These are phyloP conservation scores for Ischnura elegans DNA, from an alignment of 2,888 invertebrate species.

Conservation along the genomic window DNA sequence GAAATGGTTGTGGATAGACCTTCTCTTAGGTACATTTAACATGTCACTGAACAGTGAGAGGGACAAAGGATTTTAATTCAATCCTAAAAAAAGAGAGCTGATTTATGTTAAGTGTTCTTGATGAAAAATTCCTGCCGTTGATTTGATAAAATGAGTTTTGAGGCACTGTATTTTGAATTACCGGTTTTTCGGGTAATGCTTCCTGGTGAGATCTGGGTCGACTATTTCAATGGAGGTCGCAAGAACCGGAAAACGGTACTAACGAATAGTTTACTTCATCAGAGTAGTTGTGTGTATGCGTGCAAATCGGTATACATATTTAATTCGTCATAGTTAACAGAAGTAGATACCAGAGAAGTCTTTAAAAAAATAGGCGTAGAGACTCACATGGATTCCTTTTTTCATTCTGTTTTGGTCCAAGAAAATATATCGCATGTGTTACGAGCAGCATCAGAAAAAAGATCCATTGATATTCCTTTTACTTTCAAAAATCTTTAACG, in stretches of 20 bases:
- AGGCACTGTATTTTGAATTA: slow-evolving; percentile 66
- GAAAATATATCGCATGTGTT: slow-evolving; percentile 49
- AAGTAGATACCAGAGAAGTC: slow-evolving; percentile 42
- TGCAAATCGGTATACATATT: slow-evolving; percentile 60
- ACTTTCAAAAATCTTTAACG: not conserved
- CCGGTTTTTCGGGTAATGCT: slow-evolving; percentile 60
- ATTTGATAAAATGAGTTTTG: slow-evolving; percentile 55
- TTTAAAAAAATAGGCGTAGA: slow-evolving; percentile 64
- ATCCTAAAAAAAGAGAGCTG: not conserved
- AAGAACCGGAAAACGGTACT: slow-evolving; percentile 62
- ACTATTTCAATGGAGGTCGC: slow-evolving; percentile 28
- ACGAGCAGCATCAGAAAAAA: slow-evolving; percentile 57
- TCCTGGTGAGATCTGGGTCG: slow-evolving; percentile 19
- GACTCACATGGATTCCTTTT: slow-evolving; percentile 37
- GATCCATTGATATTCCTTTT: not conserved
- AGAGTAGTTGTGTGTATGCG: slow-evolving; percentile 56
- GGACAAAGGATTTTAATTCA: not conserved
- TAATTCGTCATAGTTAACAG: slow-evolving; percentile 21
- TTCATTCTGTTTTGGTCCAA: slow-evolving; percentile 57
- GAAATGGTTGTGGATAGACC: not conserved
- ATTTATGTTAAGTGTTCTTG: slow-evolving; percentile 3
- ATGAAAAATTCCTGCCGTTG: slow-evolving; percentile 65
- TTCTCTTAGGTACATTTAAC: slow-evolving; percentile 31
- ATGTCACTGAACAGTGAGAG: not conserved
- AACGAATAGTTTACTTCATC: slow-evolving; percentile 29